These are phyloP conservation scores for Mus spicilegus DNA, from an alignment of 2,113 vertebrate species.

Conservation along the genomic window DNA sequence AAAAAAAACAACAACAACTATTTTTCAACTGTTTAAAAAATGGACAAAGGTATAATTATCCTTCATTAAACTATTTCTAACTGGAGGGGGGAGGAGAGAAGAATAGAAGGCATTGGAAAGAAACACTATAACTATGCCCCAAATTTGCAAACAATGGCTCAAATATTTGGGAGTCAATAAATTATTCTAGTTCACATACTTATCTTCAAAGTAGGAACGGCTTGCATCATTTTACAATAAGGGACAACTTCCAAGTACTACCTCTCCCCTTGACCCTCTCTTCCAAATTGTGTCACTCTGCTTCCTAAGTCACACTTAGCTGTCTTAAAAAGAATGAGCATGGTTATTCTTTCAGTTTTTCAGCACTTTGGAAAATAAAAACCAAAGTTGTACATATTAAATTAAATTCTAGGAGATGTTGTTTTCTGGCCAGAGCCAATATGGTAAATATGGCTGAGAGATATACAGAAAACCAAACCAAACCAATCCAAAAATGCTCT, in stretches of 20 bases:
- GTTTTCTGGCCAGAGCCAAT: constrained; percentile 15
- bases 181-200: constrained; percentile 4
- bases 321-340: background rate
- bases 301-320: background rate
- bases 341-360: background rate
- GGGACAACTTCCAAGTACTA: background rate
- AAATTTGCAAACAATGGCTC: background rate
- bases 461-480: background rate
- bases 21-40: background rate
- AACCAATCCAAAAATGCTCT: background rate
- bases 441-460: background rate
- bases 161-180: constrained; percentile 13
- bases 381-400: background rate
- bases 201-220: background rate
- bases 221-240: background rate
- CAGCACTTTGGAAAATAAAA: background rate
- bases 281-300: background rate
- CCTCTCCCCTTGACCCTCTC: background rate
- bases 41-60: background rate
- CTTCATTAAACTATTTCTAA: background rate
- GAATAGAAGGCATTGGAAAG: background rate
- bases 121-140: background rate
- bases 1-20: background rate
- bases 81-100: background rate
- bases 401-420: constrained; percentile 14